Evolutionary conservation across 2,888 invertebrate species (phyloP), one percentile per base, ranked within the genome.

Genomic region (Andrena camellia): DNA sequence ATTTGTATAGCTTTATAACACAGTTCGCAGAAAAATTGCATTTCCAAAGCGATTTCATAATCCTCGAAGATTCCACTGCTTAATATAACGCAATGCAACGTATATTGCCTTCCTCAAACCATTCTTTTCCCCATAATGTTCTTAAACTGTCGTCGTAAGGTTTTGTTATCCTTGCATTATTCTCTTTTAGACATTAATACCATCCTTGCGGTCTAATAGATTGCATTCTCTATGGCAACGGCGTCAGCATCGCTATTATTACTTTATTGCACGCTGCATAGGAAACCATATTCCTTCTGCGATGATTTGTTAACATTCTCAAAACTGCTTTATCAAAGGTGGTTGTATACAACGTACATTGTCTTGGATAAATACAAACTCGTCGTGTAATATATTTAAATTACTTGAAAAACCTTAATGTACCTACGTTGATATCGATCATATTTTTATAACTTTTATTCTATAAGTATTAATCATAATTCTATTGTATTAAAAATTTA

Each of bases 151-250:
- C 31, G 33, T n/a, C n/a, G 8, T 60, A 33, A 57, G 57, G 26
- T 57, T 60, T n/a, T 31, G 31, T 60, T 31, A 60, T 31, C 31
- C 17, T 31, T 33, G 31, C 60, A 20, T 31, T 60, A 60, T 60
- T 60, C 57, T 57, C 26, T 57, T 54, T 57, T 26, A 23, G 57
- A 57, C 23, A 57, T 57, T 57, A 57, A 57, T 57, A 57, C 26
- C 57, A 23, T 26, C 57, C 57, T 4, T 57, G 23, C 57, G 20
- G 23, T 26, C 57, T 57, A 57, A 57, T 57, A 57, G 23, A 57
- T 57, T 10, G 57, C 57, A 57, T 20, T 23, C 57, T 57, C 57
- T 57, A 10, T 57, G 20, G 23, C 20, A 26, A 26, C 57, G 26
- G 8, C 57, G 57, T 23, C 20, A 57, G 57, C 31, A 33, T 8